These are phyloP conservation scores for Thalassoma bifasciatum DNA, from an alignment of 2,113 vertebrate species.

Conservation along the genomic window DNA sequence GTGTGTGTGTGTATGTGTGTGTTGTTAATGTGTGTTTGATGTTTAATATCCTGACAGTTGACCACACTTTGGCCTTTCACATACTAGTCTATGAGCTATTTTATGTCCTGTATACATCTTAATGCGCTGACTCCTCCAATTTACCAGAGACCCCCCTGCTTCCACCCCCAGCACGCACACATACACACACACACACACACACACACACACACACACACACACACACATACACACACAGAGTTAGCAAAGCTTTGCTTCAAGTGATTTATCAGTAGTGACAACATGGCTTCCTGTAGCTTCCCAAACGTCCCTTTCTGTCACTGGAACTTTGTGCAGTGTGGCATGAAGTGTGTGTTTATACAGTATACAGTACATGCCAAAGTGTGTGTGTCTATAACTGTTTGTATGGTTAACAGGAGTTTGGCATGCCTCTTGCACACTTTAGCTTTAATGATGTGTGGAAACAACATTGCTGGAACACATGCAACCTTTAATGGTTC, in stretches of 20 bases:
- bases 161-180: neutral
- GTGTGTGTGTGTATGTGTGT: neutral
- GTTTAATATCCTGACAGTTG: constrained; percentile 12
- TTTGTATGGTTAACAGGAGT: neutral
- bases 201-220: too few species aligned
- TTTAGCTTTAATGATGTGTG: neutral
- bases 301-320: constrained; percentile 44
- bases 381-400: constrained; percentile 1
- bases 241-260: constrained; percentile 23
- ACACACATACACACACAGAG: neutral
- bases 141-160: neutral
- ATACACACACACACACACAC: too few species aligned
- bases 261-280: constrained; percentile 63
- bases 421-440: neutral
- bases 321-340: constrained; percentile 52
- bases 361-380: neutral
- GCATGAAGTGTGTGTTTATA: constrained; percentile 31
- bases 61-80: constrained; percentile 14
- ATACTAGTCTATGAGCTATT: constrained; percentile 1
- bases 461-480: constrained; percentile 1
- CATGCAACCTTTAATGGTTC: constrained; percentile 15
- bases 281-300: constrained; percentile 53
- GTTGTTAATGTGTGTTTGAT: neutral
- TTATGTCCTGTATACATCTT: constrained; percentile 28
- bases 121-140: constrained; percentile 8